These are phyloP conservation scores for Ormia ochracea DNA, from an alignment of 2,888 invertebrate species.

Conservation along the genomic window DNA sequence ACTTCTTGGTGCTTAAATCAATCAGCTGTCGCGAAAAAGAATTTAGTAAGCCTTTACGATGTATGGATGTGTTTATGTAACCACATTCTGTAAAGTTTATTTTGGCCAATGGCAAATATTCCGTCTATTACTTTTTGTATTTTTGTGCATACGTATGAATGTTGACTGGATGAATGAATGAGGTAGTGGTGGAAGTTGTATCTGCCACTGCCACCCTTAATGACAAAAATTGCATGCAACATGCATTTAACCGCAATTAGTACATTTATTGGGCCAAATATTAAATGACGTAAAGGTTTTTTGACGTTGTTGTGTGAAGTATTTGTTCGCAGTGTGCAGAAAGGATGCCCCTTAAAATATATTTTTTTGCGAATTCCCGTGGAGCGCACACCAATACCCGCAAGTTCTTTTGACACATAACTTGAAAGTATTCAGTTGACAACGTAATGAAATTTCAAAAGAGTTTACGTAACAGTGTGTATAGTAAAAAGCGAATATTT, in stretches of 20 bases:
- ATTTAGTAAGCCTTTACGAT: neutral
- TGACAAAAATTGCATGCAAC: slow-evolving; percentile 66
- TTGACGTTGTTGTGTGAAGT: slow-evolving; percentile 8
- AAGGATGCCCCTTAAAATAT: slow-evolving; percentile 18
- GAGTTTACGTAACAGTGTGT: too few relatives aligned
- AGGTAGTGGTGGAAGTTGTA: slow-evolving; percentile 32
- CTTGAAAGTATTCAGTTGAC: too few relatives aligned
- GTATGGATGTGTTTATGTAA: neutral
- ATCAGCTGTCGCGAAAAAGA: too few relatives aligned
- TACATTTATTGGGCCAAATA: slow-evolving; percentile 75
- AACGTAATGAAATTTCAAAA: too few relatives aligned
- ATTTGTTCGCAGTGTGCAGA: neutral
- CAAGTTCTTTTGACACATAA: too few relatives aligned
- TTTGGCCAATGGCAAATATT: slow-evolving; percentile 49
- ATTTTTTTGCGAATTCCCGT: too few relatives aligned
- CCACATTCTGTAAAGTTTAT: slow-evolving; percentile 2
- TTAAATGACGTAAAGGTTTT: slow-evolving; percentile 65
- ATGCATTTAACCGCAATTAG: slow-evolving; percentile 76
- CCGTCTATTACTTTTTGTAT: neutral
- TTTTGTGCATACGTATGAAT: neutral
- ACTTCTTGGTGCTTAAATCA: too few relatives aligned
- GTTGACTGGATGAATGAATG: slow-evolving; percentile 1
- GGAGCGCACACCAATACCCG: too few relatives aligned
- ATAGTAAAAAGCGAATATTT: too few relatives aligned
- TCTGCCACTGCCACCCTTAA: slow-evolving; percentile 60